phyloP scores from a whole-genome alignment of 2,888 invertebrate species.

The Phania funesta region DNA sequence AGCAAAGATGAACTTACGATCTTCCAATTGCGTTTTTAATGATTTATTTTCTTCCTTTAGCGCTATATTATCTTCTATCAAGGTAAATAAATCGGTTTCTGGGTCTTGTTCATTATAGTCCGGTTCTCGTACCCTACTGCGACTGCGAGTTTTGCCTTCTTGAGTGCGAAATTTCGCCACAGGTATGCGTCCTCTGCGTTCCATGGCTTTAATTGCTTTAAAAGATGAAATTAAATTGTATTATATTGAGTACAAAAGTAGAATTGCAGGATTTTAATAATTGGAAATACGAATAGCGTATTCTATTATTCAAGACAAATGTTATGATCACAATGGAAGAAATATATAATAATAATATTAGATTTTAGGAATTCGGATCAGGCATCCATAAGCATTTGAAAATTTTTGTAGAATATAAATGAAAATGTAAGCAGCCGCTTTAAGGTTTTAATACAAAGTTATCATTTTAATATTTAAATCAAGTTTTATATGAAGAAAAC shows the following conservation, averaged over 20 bases:
- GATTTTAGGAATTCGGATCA: no score
- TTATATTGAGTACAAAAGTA: neutral
- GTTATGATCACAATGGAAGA: no score
- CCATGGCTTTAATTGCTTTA: slow-evolving; percentile 71
- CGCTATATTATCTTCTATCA: slow-evolving; percentile 79
- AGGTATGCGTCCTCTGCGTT: slow-evolving; percentile 79
- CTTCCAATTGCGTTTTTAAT: slow-evolving; percentile 76
- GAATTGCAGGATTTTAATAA: neutral
- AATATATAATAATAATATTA: no score
- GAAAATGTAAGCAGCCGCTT: no score
- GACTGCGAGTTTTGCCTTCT: slow-evolving; percentile 79
- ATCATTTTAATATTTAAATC: no score
- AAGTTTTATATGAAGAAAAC: no score
- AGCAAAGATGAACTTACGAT: slow-evolving; percentile 76
- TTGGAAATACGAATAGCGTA: no score
- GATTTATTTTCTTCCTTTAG: slow-evolving; percentile 79
- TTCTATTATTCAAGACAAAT: no score
- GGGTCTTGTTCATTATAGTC: slow-evolving; percentile 79
- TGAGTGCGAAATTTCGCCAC: slow-evolving; percentile 79
- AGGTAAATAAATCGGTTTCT: slow-evolving; percentile 79
- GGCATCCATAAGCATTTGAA: no score
- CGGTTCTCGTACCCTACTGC: slow-evolving; percentile 78
- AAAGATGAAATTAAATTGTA: neutral
- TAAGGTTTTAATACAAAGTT: no score
- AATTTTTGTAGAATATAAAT: no score